Evolutionary conservation across 2,113 vertebrate species (phyloP).

Genomic region (Cololabis saira): DNA sequence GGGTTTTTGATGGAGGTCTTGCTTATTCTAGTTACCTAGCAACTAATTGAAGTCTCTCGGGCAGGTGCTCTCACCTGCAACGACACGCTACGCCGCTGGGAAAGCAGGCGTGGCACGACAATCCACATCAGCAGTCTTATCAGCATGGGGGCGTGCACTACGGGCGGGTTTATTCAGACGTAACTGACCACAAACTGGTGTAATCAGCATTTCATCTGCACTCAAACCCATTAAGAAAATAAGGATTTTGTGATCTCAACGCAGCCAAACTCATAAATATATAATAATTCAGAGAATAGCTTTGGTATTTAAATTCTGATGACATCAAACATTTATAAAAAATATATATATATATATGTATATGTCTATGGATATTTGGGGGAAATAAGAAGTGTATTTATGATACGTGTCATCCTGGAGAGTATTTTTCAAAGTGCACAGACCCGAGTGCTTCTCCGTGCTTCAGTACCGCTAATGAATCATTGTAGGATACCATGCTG

Average conservation of each 20-base stretch:
- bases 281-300: slow-evolving; percentile 55
- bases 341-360: no score
- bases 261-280: slow-evolving; percentile 38
- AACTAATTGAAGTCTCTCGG: no score
- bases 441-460: slow-evolving; percentile 75
- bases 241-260: slow-evolving; percentile 7
- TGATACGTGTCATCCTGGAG: slow-evolving; percentile 77
- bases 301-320: slow-evolving; percentile 77
- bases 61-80: no score
- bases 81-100: no score
- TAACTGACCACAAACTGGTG: no score
- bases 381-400: slow-evolving; percentile 76
- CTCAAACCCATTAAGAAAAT: slow-evolving; percentile 16
- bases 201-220: neutral
- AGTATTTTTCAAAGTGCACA: slow-evolving; percentile 75
- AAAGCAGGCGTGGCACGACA: slow-evolving; percentile 80
- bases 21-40: no score
- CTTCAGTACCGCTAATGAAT: slow-evolving; percentile 69
- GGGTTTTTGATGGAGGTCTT: neutral
- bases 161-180: no score
- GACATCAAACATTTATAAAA: no score
- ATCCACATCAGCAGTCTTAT: slow-evolving; percentile 56
- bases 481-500: slow-evolving; percentile 67
- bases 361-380: slow-evolving; percentile 82
- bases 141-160: no score